phyloP scores from a whole-genome alignment of 2,888 invertebrate species.

The Phalera bucephala region DNA sequence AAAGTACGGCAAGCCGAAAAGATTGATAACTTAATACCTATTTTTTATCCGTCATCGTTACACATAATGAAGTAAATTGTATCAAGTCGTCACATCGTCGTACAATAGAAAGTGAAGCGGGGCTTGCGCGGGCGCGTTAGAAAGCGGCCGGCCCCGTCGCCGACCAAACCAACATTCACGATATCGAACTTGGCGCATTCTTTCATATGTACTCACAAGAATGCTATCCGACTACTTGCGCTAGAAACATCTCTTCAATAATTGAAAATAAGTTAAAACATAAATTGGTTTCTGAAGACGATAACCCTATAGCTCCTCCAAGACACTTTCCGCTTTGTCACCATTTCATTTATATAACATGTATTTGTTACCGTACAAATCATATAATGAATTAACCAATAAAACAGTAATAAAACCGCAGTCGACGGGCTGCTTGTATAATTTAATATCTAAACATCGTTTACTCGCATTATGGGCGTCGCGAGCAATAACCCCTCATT shows the following conservation, averaged over 20 bases:
- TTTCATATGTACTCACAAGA: slow-evolving; percentile 45
- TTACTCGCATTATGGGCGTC: slow-evolving; percentile 31
- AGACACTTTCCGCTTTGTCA: slow-evolving; percentile 5
- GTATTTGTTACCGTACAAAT: slow-evolving; percentile 23
- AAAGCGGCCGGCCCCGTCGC: slow-evolving; percentile 63
- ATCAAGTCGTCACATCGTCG: slow-evolving; percentile 46
- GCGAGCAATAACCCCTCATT: slow-evolving; percentile 48
- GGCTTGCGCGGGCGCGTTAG: slow-evolving; percentile 67
- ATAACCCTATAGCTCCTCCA: background rate
- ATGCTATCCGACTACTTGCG: slow-evolving; percentile 15
- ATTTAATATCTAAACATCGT: slow-evolving; percentile 41
- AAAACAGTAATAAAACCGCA: slow-evolving; percentile 37
- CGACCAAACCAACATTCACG: slow-evolving; percentile 56
- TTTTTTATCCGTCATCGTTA: slow-evolving; percentile 13
- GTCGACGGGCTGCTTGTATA: slow-evolving; percentile 34
- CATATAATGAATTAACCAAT: slow-evolving; percentile 31
- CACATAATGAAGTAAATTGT: slow-evolving; percentile 32
- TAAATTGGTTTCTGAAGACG: too few relatives aligned
- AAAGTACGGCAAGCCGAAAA: too few relatives aligned
- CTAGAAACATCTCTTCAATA: too few relatives aligned
- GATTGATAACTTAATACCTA: too few relatives aligned
- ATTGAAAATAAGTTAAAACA: too few relatives aligned
- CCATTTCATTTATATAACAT: slow-evolving; percentile 10
- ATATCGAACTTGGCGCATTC: slow-evolving; percentile 64
- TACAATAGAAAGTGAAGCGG: slow-evolving; percentile 80